phyloP scores from a whole-genome alignment of 2,888 invertebrate genomes.

The Lepas anatifera region DNA sequence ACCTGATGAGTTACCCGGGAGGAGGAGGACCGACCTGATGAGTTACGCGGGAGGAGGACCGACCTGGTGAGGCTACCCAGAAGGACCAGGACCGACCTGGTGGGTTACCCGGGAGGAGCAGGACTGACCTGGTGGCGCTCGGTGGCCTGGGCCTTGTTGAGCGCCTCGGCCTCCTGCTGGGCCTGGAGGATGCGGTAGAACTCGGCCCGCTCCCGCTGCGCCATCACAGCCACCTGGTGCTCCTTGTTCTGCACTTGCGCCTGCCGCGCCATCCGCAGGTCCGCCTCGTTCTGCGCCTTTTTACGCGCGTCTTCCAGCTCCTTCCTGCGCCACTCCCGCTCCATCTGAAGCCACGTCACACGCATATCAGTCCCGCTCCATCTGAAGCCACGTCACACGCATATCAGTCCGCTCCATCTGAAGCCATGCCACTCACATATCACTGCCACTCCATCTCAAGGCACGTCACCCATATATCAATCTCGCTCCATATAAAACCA shows the following conservation, averaged over 20 bases:
- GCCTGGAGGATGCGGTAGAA: not conserved
- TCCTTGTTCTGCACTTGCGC: not conserved
- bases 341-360: not conserved
- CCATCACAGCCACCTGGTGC: constrained; percentile 1
- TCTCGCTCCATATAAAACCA: no score
- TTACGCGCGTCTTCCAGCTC: not conserved
- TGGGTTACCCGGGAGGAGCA: no score
- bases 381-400: not conserved
- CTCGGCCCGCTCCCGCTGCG: constrained; percentile 4
- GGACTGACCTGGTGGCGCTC: not conserved
- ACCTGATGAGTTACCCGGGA: no score
- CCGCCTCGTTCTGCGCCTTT: not conserved
- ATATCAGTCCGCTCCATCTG: constrained; percentile 4
- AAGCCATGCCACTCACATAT: not conserved
- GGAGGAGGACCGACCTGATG: no score
- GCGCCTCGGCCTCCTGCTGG: not conserved
- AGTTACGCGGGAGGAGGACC: no score
- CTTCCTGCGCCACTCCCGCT: not conserved
- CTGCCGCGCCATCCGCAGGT: not conserved
- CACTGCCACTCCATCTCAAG: no score
- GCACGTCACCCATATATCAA: no score
- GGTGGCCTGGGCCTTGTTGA: not conserved
- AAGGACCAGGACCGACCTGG: no score
- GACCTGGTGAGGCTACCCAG: no score
- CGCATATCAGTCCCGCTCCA: not conserved